Percentiles rank a stretch among this genome's conserved stretches.
phyloP scores from a whole-genome alignment of 1,140 invertebrate genomes.

The Trichonephila inaurata region DNA sequence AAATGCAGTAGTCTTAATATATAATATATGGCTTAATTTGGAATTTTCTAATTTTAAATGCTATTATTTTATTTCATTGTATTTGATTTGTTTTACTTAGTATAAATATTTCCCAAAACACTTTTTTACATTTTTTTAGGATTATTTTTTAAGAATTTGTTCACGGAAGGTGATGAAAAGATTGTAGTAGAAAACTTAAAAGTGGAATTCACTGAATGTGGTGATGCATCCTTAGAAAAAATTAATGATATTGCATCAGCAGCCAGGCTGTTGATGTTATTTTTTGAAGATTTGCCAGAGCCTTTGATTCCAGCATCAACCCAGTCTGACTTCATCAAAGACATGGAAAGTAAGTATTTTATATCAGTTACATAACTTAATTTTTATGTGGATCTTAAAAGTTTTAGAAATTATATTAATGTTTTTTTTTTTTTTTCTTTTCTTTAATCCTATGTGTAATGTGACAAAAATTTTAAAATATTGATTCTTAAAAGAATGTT shows the following conservation, averaged over 20 bases:
- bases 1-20: too few relatives aligned
- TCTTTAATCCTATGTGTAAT: too few relatives aligned
- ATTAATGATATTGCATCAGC: slow-evolving; percentile 80
- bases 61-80: not conserved
- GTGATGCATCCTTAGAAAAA: slow-evolving; percentile 81
- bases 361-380: too few relatives aligned
- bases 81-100: not conserved
- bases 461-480: too few relatives aligned
- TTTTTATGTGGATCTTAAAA: too few relatives aligned
- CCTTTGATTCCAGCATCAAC: slow-evolving; percentile 80
- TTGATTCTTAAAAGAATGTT: too few relatives aligned
- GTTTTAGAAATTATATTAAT: too few relatives aligned
- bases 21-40: too few relatives aligned
- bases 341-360: slow-evolving; percentile 78
- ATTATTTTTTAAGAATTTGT: slow-evolving; percentile 81
- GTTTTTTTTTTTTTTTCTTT: too few relatives aligned
- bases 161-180: slow-evolving; percentile 81
- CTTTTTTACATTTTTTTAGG: slow-evolving; percentile 42
- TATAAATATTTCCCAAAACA: too few relatives aligned
- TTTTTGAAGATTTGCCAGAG: slow-evolving; percentile 81
- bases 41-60: not conserved
- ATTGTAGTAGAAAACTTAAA: slow-evolving; percentile 81
- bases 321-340: slow-evolving; percentile 79
- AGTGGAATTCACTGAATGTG: slow-evolving; percentile 80
- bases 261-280: slow-evolving; percentile 81